Base-by-base conservation (phyloP, 2,113 vertebrate species). In the Takifugu flavidus region DNA sequence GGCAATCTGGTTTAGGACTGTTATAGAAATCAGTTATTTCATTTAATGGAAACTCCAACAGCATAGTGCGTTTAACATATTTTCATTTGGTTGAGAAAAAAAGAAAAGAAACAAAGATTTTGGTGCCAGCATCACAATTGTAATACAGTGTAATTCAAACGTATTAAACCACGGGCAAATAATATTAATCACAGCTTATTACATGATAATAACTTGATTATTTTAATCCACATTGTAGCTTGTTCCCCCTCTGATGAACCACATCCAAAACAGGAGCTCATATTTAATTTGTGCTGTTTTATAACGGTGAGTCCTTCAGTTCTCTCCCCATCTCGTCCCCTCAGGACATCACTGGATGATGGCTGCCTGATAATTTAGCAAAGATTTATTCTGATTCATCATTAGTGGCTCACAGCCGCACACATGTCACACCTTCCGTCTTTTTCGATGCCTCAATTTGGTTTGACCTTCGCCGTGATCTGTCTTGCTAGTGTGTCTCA, bases 401-500 rank as follows among this genome's bases (percentile, higher is more conserved):
- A 71, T 75, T 75, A 74, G 29, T 44, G 51, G 56, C 53, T 61
- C 63, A 26, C 31, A 57, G 60, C 62, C 31, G 8, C 67, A 63
- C 55, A 25, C 47, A 49, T 20, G 47, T 77, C 60, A 57, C 76
- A 68, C 67, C 54, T 69, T 62, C 58, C 45, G 54, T 78, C 70
- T 74, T 74, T 54, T 44, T 56, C 63, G 31, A 59, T 65, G 59
- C 65, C 66, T 79, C 77, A 72, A 65, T 86, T 82, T 82, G 79
- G 55, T 59, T 25, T 65, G 79, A 83, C 82, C 82, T 84, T 88
- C 83, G 81, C 75, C 47, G 74, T 67, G 65, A 75, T 71, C 70
- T 65, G 74, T 84, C 74, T 75, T 34, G 55, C 71, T 74, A 78
- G 71, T 74, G 56, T 71, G 72, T 80, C 79, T 89, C 86, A 86